Conservation (phyloP, 2,888 invertebrate species). For the Abrostola tripartita region DNA sequence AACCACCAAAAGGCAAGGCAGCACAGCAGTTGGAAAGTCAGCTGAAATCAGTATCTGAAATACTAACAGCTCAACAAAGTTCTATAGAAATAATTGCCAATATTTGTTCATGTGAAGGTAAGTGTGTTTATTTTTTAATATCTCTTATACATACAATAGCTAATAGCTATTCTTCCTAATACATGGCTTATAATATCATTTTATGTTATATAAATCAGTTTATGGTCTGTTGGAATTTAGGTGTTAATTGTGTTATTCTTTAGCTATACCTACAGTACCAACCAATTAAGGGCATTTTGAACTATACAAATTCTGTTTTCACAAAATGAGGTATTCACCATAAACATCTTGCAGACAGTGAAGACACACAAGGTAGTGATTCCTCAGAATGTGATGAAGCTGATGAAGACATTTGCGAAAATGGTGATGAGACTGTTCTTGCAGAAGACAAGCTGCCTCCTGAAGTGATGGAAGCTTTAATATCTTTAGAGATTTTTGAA, state of each 20-base stretch:
- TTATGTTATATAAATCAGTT: no score
- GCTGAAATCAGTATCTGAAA: conserved; percentile 83
- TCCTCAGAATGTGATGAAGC: conserved; percentile 79
- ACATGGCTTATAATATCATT: no score
- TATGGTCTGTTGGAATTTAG: no score
- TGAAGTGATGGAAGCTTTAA: conserved; percentile 89
- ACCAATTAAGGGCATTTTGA: no score
- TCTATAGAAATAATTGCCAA: conserved; percentile 92
- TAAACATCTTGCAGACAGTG: conserved; percentile 64
- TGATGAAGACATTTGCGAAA: conserved; percentile 81
- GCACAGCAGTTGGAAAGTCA: conserved; percentile 81
- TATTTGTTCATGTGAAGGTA: conserved; percentile 90
- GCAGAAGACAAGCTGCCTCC: conserved; percentile 86
- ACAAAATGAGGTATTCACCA: not conserved
- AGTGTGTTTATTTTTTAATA: conserved; percentile 24
- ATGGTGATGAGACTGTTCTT: conserved; percentile 74
- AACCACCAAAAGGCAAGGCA: conserved; percentile 73
- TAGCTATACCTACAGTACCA: no score
- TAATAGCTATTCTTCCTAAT: no score
- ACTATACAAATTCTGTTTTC: no score
- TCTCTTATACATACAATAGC: not conserved
- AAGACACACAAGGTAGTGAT: conserved; percentile 70
- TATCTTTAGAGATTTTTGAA: conserved; percentile 88
- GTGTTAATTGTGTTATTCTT: no score
- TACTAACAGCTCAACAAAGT: conserved; percentile 91